These are phyloP conservation scores for Acrocephalus scirpaceus DNA, from an alignment of 2,797 vertebrate genomes.

Conservation along the genomic window DNA sequence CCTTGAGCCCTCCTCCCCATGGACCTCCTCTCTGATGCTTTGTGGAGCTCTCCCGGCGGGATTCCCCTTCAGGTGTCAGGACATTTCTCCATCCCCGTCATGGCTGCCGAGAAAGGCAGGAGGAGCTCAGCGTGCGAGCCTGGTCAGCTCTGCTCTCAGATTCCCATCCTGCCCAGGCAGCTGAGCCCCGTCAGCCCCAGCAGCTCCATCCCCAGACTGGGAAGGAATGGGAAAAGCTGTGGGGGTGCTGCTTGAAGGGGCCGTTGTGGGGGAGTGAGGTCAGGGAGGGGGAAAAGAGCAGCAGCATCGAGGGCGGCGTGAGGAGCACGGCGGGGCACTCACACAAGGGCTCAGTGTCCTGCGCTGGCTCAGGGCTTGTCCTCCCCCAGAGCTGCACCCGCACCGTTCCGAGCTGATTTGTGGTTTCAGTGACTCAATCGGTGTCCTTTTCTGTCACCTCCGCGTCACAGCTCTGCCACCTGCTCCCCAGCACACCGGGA, in stretches of 20 bases:
- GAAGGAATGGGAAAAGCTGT: conserved; percentile 5
- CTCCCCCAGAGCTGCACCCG: conserved; percentile 21
- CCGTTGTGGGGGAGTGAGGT: conserved; percentile 23
- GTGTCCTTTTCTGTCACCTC: conserved; percentile 13
- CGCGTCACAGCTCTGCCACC: neutral
- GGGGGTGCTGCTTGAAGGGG: neutral
- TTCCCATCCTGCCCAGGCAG: conserved; percentile 2
- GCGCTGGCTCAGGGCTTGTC: neutral
- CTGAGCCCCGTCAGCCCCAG: conserved; percentile 9
- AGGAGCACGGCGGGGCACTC: neutral
- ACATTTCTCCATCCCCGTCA: neutral
- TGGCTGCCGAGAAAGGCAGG: neutral
- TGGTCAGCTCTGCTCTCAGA: neutral
- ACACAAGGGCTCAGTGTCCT: conserved; percentile 63
- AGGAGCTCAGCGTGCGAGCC: neutral
- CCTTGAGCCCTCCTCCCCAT: neutral
- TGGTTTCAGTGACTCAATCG: conserved; percentile 47
- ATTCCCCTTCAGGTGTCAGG: neutral
- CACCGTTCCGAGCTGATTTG: conserved; percentile 1
- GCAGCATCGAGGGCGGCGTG: neutral
- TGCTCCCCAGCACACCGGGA: conserved; percentile 13
- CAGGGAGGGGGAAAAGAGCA: conserved; percentile 20
- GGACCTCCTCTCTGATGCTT: neutral
- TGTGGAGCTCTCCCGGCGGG: neutral
- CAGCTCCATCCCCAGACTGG: neutral